phyloP scores from a whole-genome alignment of 1,140 invertebrate species.

The Drosophila biarmipes region DNA sequence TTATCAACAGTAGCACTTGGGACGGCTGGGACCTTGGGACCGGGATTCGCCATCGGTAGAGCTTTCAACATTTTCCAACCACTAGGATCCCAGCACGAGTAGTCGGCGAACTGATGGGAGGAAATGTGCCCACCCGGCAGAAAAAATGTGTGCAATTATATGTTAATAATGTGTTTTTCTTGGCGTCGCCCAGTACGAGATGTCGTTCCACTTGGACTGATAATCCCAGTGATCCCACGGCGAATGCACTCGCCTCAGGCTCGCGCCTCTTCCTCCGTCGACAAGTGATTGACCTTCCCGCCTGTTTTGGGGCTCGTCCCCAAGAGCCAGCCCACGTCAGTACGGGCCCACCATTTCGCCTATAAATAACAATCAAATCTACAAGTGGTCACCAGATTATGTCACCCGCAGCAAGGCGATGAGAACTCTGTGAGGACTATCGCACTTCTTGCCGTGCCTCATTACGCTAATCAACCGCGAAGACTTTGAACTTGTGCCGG shows the following conservation, averaged over 20 bases:
- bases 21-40: constrained; percentile 44
- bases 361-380: constrained; percentile 17
- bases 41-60: constrained; percentile 28
- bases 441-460: background rate
- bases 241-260: constrained; percentile 16
- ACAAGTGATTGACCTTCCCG: constrained; percentile 22
- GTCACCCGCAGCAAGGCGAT: constrained; percentile 10
- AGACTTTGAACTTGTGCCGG: constrained; percentile 65
- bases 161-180: constrained; percentile 38
- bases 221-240: constrained; percentile 26
- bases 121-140: constrained; percentile 28
- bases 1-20: constrained; percentile 48
- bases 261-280: constrained; percentile 7
- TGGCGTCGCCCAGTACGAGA: constrained; percentile 47
- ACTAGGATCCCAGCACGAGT: constrained; percentile 56
- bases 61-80: constrained; percentile 55
- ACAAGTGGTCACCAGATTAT: constrained; percentile 23
- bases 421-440: constrained; percentile 4
- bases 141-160: constrained; percentile 35
- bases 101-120: constrained; percentile 4
- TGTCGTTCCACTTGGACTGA: constrained; percentile 32
- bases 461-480: constrained; percentile 41
- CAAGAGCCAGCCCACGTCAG: constrained; percentile 21
- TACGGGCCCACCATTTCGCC: constrained; percentile 25
- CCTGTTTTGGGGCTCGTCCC: constrained; percentile 48